These are phyloP conservation scores for Chanos chanos DNA, from an alignment of 2,797 vertebrate species.

Conservation along the genomic window DNA sequence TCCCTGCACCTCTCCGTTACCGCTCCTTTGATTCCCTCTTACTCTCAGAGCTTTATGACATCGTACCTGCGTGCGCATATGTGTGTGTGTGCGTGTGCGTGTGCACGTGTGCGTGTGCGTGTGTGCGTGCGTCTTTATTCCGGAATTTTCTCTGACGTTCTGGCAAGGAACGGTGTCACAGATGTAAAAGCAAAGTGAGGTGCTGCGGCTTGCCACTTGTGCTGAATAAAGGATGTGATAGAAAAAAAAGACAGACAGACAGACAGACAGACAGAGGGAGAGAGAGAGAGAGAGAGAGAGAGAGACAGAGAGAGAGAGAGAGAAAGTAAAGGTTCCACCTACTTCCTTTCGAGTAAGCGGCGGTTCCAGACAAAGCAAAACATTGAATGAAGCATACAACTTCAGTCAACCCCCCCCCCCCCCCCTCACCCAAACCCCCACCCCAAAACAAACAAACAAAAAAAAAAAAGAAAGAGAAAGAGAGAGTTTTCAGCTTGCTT, in stretches of 20 bases:
- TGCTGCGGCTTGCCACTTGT: neutral
- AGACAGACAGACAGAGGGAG: neutral
- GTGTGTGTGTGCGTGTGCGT: constrained; percentile 26
- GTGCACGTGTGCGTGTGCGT: constrained; percentile 17
- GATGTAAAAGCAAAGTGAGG: no score
- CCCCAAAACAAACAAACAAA: no score
- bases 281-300: no score
- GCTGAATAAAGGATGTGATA: constrained; percentile 4
- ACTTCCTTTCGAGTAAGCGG: neutral
- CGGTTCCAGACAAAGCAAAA: neutral
- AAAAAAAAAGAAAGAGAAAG: no score
- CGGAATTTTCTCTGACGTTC: constrained; percentile 15
- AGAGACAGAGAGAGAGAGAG: constrained; percentile 11
- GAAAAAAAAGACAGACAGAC: neutral
- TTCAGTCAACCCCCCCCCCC: neutral
- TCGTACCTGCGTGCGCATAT: constrained; percentile 50
- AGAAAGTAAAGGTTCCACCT: neutral
- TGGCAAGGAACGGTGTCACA: constrained; percentile 9
- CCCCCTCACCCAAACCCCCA: neutral
- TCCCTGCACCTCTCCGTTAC: constrained; percentile 73
- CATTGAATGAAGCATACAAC: constrained; percentile 9
- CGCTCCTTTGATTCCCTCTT: constrained; percentile 69
- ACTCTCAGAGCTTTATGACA: constrained; percentile 58
- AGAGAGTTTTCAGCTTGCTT: no score
- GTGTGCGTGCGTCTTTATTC: constrained; percentile 9